phyloP scores from a whole-genome alignment of 2,113 vertebrate genomes.

The Apteryx mantelli region DNA sequence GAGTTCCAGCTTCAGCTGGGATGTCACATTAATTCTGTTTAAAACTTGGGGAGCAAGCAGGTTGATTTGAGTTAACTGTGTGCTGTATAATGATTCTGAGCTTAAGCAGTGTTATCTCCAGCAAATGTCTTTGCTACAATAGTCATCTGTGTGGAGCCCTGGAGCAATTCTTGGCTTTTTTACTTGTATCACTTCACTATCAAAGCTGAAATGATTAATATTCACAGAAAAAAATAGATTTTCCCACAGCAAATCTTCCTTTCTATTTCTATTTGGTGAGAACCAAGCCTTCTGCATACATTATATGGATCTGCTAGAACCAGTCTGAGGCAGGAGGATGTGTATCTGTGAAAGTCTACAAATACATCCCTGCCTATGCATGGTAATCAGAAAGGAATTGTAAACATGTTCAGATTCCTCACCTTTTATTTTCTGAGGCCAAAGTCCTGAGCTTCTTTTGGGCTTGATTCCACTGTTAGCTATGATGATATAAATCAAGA shows the following conservation, averaged over 20 bases:
- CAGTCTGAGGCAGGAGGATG: neutral
- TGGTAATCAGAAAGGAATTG: neutral
- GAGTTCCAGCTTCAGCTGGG: constrained; percentile 48
- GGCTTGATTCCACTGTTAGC: neutral
- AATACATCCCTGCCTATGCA: neutral
- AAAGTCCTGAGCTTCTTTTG: neutral
- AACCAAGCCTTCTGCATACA: constrained; percentile 47
- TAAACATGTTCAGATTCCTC: neutral
- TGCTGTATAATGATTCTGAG: constrained; percentile 54
- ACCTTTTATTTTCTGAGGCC: neutral
- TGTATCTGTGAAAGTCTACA: neutral
- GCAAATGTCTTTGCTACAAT: constrained; percentile 59
- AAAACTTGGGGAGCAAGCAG: constrained; percentile 48
- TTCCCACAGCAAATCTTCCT: constrained; percentile 45
- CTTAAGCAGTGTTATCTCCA: constrained; percentile 62
- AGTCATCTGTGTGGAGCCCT: constrained; percentile 65
- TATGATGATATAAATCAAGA: neutral
- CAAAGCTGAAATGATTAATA: constrained; percentile 71
- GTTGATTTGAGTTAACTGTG: constrained; percentile 57
- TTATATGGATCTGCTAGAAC: constrained; percentile 50
- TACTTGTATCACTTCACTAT: constrained; percentile 56
- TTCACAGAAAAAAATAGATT: constrained; percentile 55
- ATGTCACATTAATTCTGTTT: constrained; percentile 64
- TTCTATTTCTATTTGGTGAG: constrained; percentile 60
- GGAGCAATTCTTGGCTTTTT: constrained; percentile 65